Evolutionary conservation across 2,113 vertebrate genomes (phyloP).

Genomic region (Hiodon alosoides): DNA sequence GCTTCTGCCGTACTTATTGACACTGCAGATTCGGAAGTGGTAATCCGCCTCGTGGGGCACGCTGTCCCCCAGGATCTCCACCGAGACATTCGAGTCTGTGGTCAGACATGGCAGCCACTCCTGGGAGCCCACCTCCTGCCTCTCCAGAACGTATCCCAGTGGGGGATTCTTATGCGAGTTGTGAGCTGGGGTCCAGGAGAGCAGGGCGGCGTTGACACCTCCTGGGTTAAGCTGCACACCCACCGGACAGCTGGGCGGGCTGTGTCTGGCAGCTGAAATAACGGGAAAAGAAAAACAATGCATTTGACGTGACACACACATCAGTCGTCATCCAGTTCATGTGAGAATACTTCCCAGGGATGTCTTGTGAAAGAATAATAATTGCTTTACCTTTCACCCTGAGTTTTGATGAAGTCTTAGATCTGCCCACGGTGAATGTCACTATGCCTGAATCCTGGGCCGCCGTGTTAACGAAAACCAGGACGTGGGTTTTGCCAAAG

Average conservation of each 20-base stretch:
- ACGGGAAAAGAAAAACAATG: constrained; percentile 14
- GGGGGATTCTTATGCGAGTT: constrained; percentile 59
- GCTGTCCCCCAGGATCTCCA: constrained; percentile 68
- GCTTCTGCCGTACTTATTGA: constrained; percentile 81
- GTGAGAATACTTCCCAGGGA: background rate
- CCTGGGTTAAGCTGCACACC: constrained; percentile 66
- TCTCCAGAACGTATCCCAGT: constrained; percentile 76
- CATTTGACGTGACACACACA: background rate
- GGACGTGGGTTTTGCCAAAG: constrained; percentile 82
- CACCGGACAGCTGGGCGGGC: constrained; percentile 68
- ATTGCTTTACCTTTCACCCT: constrained; percentile 78
- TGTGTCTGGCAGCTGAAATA: constrained; percentile 68
- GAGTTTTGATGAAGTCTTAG: constrained; percentile 78
- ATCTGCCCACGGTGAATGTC: constrained; percentile 73
- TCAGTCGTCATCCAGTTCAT: too few species aligned
- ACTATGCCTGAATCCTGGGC: constrained; percentile 80
- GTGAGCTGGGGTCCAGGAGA: constrained; percentile 71
- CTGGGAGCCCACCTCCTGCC: constrained; percentile 68
- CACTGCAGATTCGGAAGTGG: constrained; percentile 74
- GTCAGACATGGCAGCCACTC: constrained; percentile 84
- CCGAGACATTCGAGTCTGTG: constrained; percentile 62
- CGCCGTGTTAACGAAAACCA: constrained; percentile 82
- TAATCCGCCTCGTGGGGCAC: constrained; percentile 75
- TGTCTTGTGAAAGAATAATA: background rate
- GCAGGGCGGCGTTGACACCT: constrained; percentile 66